Percentiles rank a stretch among this genome's conserved stretches.
Evolutionary conservation across 2,797 vertebrate genomes (phyloP).

Genomic region (Cryptoblepharus egeriae): DNA sequence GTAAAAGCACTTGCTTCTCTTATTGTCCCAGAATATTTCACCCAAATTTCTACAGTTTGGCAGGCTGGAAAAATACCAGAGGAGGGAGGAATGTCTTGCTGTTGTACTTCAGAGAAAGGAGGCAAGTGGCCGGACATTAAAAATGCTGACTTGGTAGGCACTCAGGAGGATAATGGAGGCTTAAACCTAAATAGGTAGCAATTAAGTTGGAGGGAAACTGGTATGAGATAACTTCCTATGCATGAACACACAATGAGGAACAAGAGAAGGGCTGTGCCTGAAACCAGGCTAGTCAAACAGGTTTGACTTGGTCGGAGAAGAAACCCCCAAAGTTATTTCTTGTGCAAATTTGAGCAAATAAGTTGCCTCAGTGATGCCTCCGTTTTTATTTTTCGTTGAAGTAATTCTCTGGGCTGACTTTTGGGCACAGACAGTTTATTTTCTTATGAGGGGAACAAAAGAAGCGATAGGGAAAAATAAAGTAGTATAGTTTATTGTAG

Average conservation of each 20-base stretch:
- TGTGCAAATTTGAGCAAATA: background rate
- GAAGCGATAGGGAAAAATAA: background rate
- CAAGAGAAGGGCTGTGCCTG: conserved; percentile 60
- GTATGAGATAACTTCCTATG: conserved; percentile 39
- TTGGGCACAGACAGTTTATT: background rate
- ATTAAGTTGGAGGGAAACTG: conserved; percentile 2
- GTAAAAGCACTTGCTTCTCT: conserved; percentile 55
- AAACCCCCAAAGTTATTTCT: conserved; percentile 33
- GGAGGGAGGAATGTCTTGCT: background rate
- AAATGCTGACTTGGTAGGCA: background rate
- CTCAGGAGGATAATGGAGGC: background rate
- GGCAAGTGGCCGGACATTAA: background rate
- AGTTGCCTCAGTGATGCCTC: background rate
- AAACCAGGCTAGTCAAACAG: conserved; percentile 68
- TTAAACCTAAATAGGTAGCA: conserved; percentile 10
- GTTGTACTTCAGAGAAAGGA: background rate
- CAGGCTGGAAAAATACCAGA: conserved; percentile 7
- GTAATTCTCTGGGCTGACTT: background rate
- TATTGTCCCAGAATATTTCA: background rate
- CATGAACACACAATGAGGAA: conserved; percentile 46
- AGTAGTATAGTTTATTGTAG: too few species aligned
- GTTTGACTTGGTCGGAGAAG: conserved; percentile 65
- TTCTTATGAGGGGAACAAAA: background rate
- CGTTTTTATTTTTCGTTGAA: background rate
- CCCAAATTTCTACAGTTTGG: background rate